phyloP scores from a whole-genome alignment of 1,140 invertebrate genomes.

The Drosophila orena region DNA sequence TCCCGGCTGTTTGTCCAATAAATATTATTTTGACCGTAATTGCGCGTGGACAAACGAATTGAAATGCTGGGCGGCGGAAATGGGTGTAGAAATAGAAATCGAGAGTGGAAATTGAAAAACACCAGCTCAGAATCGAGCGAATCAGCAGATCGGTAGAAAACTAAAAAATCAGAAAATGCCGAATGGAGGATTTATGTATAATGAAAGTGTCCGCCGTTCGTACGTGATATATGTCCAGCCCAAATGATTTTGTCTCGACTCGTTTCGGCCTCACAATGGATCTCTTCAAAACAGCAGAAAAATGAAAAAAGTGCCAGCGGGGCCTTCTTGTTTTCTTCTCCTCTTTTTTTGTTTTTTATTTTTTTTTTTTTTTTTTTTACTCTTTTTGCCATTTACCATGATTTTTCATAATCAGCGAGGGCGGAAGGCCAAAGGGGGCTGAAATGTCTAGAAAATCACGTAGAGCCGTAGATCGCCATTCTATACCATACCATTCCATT shows the following conservation, averaged over 20 bases:
- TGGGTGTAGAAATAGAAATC: conserved; percentile 2
- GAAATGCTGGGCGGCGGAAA: conserved; percentile 5
- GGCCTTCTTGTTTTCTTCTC: conserved; percentile 37
- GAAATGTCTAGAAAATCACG: conserved; percentile 77
- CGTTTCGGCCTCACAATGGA: conserved; percentile 43
- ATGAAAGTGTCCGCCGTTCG: conserved; percentile 55
- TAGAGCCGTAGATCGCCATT: conserved; percentile 37
- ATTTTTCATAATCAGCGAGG: conserved; percentile 76
- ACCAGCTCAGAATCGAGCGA: conserved; percentile 20
- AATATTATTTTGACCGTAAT: conserved; percentile 85
- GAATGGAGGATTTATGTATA: conserved; percentile 51
- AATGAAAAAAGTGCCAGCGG: conserved; percentile 48
- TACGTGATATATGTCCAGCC: conserved; percentile 75
- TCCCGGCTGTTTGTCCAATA: conserved; percentile 76
- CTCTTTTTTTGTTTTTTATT: not conserved
- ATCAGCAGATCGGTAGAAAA: not conserved
- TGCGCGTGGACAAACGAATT: conserved; percentile 46
- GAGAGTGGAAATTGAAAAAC: conserved; percentile 46
- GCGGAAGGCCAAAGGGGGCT: conserved; percentile 15
- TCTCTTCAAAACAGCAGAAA: conserved; percentile 12
- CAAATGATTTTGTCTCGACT: conserved; percentile 65
- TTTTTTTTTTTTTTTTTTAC: conserved; percentile 28
- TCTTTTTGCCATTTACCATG: conserved; percentile 70
- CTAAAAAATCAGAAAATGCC: conserved; percentile 32
- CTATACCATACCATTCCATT: not conserved